These are phyloP conservation scores for Uropsilus gracilis DNA, from an alignment of 2,113 vertebrate species.

Conservation along the genomic window DNA sequence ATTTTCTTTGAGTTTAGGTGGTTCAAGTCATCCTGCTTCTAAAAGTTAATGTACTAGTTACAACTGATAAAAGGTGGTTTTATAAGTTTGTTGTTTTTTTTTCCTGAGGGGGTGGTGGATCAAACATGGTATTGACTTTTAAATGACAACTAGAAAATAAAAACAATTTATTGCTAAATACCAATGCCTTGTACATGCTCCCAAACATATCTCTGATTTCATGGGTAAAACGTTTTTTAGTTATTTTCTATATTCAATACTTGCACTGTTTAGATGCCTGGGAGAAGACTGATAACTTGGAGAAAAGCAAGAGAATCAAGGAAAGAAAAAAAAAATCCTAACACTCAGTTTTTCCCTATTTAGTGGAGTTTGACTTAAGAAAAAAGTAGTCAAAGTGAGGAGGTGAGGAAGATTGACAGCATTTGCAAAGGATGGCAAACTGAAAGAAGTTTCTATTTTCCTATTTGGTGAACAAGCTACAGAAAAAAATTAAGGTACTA, in stretches of 20 bases:
- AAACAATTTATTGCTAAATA: conserved; percentile 41
- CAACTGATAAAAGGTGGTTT: neutral
- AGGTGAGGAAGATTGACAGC: neutral
- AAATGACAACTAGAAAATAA: conserved; percentile 48
- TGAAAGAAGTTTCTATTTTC: neutral
- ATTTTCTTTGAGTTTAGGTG: neutral
- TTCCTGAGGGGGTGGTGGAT: neutral
- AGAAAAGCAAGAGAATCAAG: conserved; percentile 21
- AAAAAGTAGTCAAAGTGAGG: conserved; percentile 4
- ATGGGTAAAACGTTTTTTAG: conserved; percentile 50
- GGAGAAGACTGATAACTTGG: neutral
- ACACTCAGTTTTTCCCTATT: neutral
- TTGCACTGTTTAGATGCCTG: conserved; percentile 47
- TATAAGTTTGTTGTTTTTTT: too few species aligned
- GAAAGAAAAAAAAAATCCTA: neutral
- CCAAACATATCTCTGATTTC: conserved; percentile 59
- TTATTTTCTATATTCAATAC: conserved; percentile 45
- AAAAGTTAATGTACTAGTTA: neutral
- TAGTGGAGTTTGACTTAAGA: conserved; percentile 2
- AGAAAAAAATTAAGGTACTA: neutral
- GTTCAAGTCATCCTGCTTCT: neutral
- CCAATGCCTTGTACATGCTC: neutral
- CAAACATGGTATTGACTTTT: neutral
- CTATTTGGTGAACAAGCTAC: neutral
- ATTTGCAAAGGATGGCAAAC: neutral